Evolutionary conservation across 30 jellyfish, hydroid and myxozoan species (phyloP).

Genomic region (Turritopsis rubra): DNA sequence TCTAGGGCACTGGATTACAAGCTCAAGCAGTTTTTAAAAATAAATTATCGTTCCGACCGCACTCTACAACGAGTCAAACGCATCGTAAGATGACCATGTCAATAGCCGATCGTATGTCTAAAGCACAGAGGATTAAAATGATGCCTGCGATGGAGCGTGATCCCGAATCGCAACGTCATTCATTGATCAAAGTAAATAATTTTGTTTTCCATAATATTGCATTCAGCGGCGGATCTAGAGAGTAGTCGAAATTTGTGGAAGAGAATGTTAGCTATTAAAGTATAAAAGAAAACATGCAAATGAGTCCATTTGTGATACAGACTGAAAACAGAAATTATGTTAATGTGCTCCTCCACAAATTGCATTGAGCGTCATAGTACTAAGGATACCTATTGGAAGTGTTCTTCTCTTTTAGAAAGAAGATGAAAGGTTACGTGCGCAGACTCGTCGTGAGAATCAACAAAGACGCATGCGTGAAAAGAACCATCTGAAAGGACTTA

Average conservation of each 20-base stretch:
- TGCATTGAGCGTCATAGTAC: no score
- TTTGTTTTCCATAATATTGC: no score
- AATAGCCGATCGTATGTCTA: constrained; percentile 86
- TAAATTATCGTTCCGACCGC: constrained; percentile 85
- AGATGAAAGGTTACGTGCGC: constrained; percentile 92
- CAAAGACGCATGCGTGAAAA: constrained; percentile 91
- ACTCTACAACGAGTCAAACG: constrained; percentile 90
- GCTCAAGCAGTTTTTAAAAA: constrained; percentile 90
- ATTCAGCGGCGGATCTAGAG: no score
- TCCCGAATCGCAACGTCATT: constrained; percentile 86
- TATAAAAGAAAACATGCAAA: no score
- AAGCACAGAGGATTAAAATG: constrained; percentile 84
- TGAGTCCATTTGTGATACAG: no score
- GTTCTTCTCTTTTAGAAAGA: constrained; percentile 61
- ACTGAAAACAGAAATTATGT: no score
- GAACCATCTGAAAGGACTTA: constrained; percentile 75
- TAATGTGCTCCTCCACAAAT: no score
- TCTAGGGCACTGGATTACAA: constrained; percentile 92
- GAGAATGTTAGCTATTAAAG: no score
- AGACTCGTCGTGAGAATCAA: constrained; percentile 83
- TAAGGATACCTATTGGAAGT: no score
- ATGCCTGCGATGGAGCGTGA: constrained; percentile 86
- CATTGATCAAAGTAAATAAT: constrained; percentile 66
- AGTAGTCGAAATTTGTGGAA: no score
- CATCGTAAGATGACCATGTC: constrained; percentile 93